Evolutionary conservation across 2,113 vertebrate genomes (phyloP), one percentile per base, ranked within the genome.

Genomic region (Odontesthes bonariensis): DNA sequence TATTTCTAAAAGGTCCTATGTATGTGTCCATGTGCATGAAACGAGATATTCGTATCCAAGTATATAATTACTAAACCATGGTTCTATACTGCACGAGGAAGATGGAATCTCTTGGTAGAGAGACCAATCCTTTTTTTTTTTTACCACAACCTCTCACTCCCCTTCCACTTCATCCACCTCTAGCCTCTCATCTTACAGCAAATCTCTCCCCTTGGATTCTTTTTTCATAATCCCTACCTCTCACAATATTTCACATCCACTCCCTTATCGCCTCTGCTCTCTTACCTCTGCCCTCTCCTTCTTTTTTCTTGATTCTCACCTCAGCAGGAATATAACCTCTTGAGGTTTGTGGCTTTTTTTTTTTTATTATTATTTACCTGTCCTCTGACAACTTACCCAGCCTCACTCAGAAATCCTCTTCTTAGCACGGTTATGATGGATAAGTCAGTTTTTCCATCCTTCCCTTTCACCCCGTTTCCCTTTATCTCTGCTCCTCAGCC

Each of bases 401-500:
- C 56, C 73, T 27, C 5, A 1, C 57, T 75, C 66, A 22, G 40
- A 65, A 35, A 56, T 32, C 58, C 20, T 42, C 40, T 16, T 9
- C 64, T 14, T 19, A 55, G 23, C 56, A 17, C 20, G 4, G 49
- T 66, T 53, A 53, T 20, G 20, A 54, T 12, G n/a, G 49, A 55
- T 57, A 59, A 63, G 46, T 44, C 73, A 20, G 27, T 52, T 49
- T 35, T 20, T 56, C 59, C 57, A 62, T 55, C 38, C 35, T 13
- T 40, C 47, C 56, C 64, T 22, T 35, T 17, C 47, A 35, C 31
- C 17, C 13, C 44, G 20, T 73, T 84, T 76, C 68, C 38, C 44
- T 62, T 42, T 84, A 83, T 83, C 81, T 77, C 65, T 27, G 46
- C 71, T 78, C 63, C 59, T 80, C 83, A 79, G 81, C 57, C 1